Evolutionary conservation across 2,888 invertebrate species (phyloP), one percentile per base, ranked within the genome.

Genomic region (Coelopa pilipes): DNA sequence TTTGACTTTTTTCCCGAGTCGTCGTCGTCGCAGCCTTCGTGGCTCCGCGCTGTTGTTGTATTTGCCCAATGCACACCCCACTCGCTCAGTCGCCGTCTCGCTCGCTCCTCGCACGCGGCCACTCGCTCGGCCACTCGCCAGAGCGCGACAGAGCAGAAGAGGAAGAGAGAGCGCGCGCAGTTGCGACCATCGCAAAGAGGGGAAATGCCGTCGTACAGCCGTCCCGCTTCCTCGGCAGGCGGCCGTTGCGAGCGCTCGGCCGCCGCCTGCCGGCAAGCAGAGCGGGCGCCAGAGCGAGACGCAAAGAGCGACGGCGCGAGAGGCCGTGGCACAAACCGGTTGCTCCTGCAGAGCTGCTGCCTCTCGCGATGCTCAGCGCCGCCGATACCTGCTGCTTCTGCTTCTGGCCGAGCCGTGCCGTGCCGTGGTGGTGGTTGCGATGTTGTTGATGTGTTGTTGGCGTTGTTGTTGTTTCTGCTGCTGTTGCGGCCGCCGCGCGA

Each of bases 401-500:
- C 68, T 74, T 75, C 65, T 17, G 65, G 4, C 7, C 4, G 4
- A 7, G 34, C 34, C 34, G 34, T 34, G 34, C n/a, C n/a, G n/a
- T n/a, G n/a, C n/a, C n/a, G 34, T 34, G 34, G 34, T 34, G 34
- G 34, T 34, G 34, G 34, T 34, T 34, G 34, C 34, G 34, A 4
- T 34, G 34, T 34, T 34, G 34, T 34, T 34, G n/a, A n/a, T n/a
- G n/a, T n/a, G n/a, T n/a, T n/a, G n/a, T n/a, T n/a, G n/a, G n/a
- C n/a, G n/a, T n/a, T n/a, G 34, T 7, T 34, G 34, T 34, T 34
- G 34, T 34, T 34, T 2, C 47, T 70, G 72, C 59, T 72, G 65
- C 34, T 53, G 72, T 73, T 71, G 76, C 75, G 76, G 77, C 76
- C 76, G 76, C 77, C 75, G 75, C 77, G 75, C 76, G 75, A 76